Evolutionary conservation across 2,888 invertebrate genomes (phyloP), one percentile per base, ranked within the genome.

Genomic region (Cacoxenus indagator): DNA sequence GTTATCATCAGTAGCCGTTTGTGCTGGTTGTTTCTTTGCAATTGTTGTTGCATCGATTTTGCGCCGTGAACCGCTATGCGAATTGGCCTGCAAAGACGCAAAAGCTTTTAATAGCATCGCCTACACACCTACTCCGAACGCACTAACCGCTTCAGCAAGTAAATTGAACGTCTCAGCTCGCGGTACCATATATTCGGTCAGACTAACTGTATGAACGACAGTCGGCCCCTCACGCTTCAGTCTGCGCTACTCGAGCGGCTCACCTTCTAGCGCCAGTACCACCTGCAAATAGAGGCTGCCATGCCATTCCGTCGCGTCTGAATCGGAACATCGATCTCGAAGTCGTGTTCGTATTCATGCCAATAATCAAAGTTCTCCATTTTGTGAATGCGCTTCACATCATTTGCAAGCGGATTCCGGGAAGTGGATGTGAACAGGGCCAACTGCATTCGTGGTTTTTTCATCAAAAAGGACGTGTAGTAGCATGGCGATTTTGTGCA

Each of bases 271-370:
- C 19, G 92, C 90, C 43, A 95, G 83, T 61, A 93, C 90, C 1
- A 94, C 91, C 87, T 96, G 95, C 83, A 96, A 90, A 84, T 90
- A 94, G 57, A 98, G 85, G 5, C 94, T 94, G n/a, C n/a, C n/a
- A n/a, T n/a, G 0, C 97, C 98, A 90, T 98, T 98, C 68, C 92
- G 91, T 14, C 94, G 90, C 0, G 94, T 95, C 85, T 91, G 91
- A 24, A 89, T 87, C 3, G 96, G 95, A 73, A 97, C 89, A 73
- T 91, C 90, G 65, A 97, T 57, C 17, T 75, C 70, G n/a, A 82
- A 84, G 51, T 81, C 77, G 2, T 88, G 92, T 90, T 89, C 89
- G 71, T 90, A 90, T 27, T 88, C 77, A 46, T 90, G 89, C 69
- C 89, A 86, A 76, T 94, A 95, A 84, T 94, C 90, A 85, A 95